Percentiles rank a stretch among this genome's conserved stretches.
Conservation (phyloP, 2,113 vertebrate genomes). For the Collichthys lucidus region DNA sequence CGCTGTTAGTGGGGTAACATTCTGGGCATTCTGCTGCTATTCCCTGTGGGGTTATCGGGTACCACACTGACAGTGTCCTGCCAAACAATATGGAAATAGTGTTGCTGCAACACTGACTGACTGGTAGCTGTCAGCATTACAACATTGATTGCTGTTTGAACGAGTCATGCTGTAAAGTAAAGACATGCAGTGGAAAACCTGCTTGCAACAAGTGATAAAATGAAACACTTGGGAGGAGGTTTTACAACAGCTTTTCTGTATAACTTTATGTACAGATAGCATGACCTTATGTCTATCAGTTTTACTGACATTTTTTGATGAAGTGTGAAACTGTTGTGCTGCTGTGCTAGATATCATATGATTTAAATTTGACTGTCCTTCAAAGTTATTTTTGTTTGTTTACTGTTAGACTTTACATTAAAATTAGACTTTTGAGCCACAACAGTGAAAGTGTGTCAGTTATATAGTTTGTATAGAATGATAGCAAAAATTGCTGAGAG, state of each 20-base stretch:
- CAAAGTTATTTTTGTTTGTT: not conserved
- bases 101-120: conserved; percentile 2
- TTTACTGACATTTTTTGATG: not conserved
- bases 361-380: conserved; percentile 5
- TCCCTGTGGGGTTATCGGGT: conserved; percentile 41
- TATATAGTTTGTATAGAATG: not conserved
- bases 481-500: not conserved
- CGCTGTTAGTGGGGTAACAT: conserved; percentile 13
- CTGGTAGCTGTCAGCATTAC: conserved; percentile 13
- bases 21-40: not conserved
- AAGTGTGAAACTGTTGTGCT: conserved; percentile 17
- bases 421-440: not conserved
- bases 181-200: not conserved
- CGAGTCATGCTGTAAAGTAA: not conserved
- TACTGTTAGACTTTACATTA: not conserved
- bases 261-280: not conserved
- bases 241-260: not conserved
- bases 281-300: not conserved
- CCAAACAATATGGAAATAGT: conserved; percentile 5
- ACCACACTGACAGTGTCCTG: conserved; percentile 26
- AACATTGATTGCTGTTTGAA: not conserved
- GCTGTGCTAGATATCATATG: not conserved
- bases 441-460: not conserved
- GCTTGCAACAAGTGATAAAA: not conserved
- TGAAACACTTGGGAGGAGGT: not conserved